Conservation (phyloP, 2,888 invertebrate genomes). For the Allolobophora icterica region DNA sequence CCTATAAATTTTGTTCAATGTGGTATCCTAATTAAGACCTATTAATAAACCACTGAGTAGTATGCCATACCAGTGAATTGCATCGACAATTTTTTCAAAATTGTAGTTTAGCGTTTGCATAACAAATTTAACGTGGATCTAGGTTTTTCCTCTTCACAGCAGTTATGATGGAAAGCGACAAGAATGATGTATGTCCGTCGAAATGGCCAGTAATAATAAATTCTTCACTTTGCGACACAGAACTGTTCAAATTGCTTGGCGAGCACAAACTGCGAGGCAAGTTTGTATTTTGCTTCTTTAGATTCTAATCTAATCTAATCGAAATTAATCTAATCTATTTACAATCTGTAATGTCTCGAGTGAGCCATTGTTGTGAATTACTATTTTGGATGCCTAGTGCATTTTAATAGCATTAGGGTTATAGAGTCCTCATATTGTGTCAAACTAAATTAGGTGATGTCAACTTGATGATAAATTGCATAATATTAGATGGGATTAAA, state of each 20-base stretch:
- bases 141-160: neutral
- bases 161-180: neutral
- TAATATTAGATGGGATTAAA: neutral
- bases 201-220: constrained; percentile 22
- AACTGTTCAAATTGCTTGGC: neutral
- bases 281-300: neutral
- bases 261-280: constrained; percentile 17
- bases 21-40: no score
- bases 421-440: no score
- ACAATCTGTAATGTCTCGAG: neutral
- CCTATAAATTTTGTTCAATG: no score
- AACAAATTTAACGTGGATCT: neutral
- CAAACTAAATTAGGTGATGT: no score
- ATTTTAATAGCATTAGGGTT: neutral
- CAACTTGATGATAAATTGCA: no score
- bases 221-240: neutral
- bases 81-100: no score
- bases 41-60: no score
- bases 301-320: neutral
- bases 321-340: neutral
- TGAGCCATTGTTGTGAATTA: neutral
- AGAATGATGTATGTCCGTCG: neutral
- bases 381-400: neutral
- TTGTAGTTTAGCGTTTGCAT: no score
- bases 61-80: no score